phyloP scores from a whole-genome alignment of 2,888 invertebrate species.

The Platerodrilus igneus region DNA sequence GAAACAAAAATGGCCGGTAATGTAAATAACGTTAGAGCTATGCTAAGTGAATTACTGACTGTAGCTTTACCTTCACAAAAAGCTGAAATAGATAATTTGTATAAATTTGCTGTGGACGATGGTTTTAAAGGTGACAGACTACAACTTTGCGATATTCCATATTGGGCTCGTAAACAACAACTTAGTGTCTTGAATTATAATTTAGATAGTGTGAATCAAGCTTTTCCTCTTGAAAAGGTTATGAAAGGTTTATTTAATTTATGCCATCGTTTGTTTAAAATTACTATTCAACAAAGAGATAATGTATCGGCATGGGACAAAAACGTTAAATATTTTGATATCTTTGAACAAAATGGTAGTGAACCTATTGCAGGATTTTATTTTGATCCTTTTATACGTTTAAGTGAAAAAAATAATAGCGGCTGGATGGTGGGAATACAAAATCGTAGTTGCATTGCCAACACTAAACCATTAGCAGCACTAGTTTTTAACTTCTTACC shows the following conservation, averaged over 20 bases:
- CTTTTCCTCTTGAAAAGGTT: slow-evolving; percentile 78
- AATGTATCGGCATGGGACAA: slow-evolving; percentile 77
- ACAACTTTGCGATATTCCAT: slow-evolving; percentile 81
- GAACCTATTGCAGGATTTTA: slow-evolving; percentile 77
- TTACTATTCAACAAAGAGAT: slow-evolving; percentile 64
- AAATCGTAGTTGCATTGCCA: slow-evolving; percentile 61
- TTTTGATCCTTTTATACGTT: slow-evolving; percentile 72
- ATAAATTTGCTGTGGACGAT: slow-evolving; percentile 66
- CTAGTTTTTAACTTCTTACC: slow-evolving; percentile 79
- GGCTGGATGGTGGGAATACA: slow-evolving; percentile 79
- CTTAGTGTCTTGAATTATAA: slow-evolving; percentile 62
- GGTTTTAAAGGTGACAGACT: slow-evolving; percentile 64
- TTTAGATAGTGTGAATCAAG: slow-evolving; percentile 68
- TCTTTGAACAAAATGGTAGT: slow-evolving; percentile 64
- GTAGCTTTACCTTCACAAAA: slow-evolving; percentile 72
- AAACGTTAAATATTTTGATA: slow-evolving; percentile 77
- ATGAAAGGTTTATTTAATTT: slow-evolving; percentile 73
- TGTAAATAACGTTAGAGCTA: slow-evolving; percentile 66
- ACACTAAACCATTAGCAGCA: slow-evolving; percentile 69
- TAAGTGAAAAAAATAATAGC: slow-evolving; percentile 62
- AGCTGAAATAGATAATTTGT: slow-evolving; percentile 65
- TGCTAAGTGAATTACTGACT: slow-evolving; percentile 62
- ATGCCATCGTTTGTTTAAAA: slow-evolving; percentile 71
- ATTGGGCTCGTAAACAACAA: slow-evolving; percentile 78
- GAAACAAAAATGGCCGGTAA: slow-evolving; percentile 89